phyloP scores from a whole-genome alignment of 1,140 invertebrate species.

The Ips nitidus region DNA sequence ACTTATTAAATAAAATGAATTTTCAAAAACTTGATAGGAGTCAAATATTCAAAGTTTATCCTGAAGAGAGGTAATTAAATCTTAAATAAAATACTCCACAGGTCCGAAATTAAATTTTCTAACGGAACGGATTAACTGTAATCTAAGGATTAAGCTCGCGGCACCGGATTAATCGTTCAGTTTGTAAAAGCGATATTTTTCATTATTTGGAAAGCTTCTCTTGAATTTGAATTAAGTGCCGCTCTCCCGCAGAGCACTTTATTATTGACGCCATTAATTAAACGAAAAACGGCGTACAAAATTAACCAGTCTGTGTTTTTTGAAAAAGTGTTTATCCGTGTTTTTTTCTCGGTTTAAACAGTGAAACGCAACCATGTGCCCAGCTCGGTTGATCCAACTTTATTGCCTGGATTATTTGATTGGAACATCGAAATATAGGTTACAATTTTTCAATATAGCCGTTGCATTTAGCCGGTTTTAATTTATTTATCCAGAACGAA shows the following conservation, averaged over 20 bases:
- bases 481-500: too few relatives aligned
- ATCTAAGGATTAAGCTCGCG: slow-evolving; percentile 23
- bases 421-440: too few relatives aligned
- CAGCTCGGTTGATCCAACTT: too few relatives aligned
- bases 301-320: not conserved
- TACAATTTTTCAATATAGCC: too few relatives aligned
- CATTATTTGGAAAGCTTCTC: slow-evolving; percentile 18
- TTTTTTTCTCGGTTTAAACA: not conserved
- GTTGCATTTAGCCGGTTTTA: too few relatives aligned
- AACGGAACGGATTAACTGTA: slow-evolving; percentile 20
- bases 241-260: slow-evolving; percentile 1
- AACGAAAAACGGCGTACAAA: not conserved
- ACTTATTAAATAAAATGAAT: too few relatives aligned
- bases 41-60: too few relatives aligned
- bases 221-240: slow-evolving; percentile 24
- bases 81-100: slow-evolving; percentile 7
- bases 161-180: slow-evolving; percentile 22
- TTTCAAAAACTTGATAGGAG: too few relatives aligned
- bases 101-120: slow-evolving; percentile 25
- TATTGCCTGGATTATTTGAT: too few relatives aligned
- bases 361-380: too few relatives aligned
- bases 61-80: not conserved
- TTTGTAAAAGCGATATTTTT: slow-evolving; percentile 30
- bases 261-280: slow-evolving; percentile 13
- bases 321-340: not conserved